Evolutionary conservation across 2,113 vertebrate species (phyloP).

Genomic region (Oxygymnocypris stewartii): DNA sequence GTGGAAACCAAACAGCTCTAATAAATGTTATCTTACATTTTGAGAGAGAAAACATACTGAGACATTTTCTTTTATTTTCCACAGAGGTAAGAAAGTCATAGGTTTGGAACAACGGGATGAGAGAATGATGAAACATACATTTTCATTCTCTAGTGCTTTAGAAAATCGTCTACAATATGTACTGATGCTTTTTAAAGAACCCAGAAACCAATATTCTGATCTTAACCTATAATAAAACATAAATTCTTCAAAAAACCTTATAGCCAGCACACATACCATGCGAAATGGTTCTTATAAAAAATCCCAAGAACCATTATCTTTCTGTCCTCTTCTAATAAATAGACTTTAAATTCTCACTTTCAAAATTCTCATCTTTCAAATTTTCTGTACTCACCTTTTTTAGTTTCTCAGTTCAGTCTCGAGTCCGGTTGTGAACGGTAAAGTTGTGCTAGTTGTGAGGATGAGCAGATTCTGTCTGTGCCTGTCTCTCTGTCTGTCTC

Average conservation of each 20-base stretch:
- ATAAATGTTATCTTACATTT: not conserved
- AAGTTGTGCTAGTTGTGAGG: slow-evolving; percentile 1
- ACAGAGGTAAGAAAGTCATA: not conserved
- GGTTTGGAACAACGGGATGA: not conserved
- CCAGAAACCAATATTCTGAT: not conserved
- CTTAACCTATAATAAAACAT: not conserved
- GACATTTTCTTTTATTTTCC: not conserved
- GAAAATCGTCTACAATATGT: not conserved
- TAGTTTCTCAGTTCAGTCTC: not conserved
- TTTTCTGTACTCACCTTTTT: not conserved
- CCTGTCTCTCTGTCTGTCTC: not conserved
- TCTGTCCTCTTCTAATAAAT: not conserved
- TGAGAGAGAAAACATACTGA: not conserved
- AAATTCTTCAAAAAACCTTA: not conserved
- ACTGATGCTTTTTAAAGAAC: not conserved
- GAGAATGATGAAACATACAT: not conserved
- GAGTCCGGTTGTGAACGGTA: not conserved
- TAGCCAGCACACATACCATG: not conserved
- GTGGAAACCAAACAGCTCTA: not conserved
- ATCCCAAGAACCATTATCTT: not conserved
- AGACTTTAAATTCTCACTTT: not conserved
- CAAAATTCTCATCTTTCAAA: not conserved
- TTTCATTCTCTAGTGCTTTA: not conserved
- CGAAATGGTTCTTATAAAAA: not conserved
- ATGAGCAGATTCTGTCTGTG: not conserved